These are phyloP conservation scores for Thalpophila matura DNA, from an alignment of 2,888 invertebrate species.

Conservation along the genomic window DNA sequence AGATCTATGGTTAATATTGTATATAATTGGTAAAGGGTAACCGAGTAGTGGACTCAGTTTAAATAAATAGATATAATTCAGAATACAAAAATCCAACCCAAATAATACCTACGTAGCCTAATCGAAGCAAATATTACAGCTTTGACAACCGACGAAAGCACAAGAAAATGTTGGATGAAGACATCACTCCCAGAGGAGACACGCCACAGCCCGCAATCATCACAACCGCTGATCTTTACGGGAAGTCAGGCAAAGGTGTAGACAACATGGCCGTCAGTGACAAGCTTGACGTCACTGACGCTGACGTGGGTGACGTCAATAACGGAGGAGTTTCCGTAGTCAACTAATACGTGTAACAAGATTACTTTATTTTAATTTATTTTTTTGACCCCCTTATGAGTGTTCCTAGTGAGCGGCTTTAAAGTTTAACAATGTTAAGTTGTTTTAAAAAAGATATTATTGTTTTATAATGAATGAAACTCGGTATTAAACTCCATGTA, in stretches of 20 bases:
- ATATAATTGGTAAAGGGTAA: too few species aligned
- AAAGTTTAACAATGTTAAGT: slow-evolving; percentile 8
- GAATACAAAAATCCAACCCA: slow-evolving; percentile 22
- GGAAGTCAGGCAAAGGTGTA: slow-evolving; percentile 59
- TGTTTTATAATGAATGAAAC: too few species aligned
- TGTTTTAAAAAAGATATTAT: slow-evolving; percentile 14
- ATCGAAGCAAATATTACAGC: slow-evolving; percentile 66
- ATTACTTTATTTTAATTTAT: slow-evolving; percentile 4
- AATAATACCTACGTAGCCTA: background rate
- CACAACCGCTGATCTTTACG: slow-evolving; percentile 82
- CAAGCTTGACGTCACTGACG: slow-evolving; percentile 3
- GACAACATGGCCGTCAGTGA: slow-evolving; percentile 16
- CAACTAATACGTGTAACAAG: slow-evolving; percentile 56
- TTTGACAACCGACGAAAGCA: slow-evolving; percentile 77
- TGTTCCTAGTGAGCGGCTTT: background rate
- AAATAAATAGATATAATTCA: slow-evolving; percentile 50
- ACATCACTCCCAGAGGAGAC: slow-evolving; percentile 75
- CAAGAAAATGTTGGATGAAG: slow-evolving; percentile 84
- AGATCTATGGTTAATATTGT: too few species aligned
- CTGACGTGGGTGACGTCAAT: slow-evolving; percentile 22
- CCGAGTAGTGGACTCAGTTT: too few species aligned
- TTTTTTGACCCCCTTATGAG: background rate
- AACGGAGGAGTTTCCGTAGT: slow-evolving; percentile 28
- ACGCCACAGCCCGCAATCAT: slow-evolving; percentile 74
- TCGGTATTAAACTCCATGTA: too few species aligned